A percentile compares a stretch with the other conserved stretches of the same genome.
These are phyloP conservation scores for Meandrina meandrites DNA, from an alignment of 92 coral and sea anemone species.

Conservation along the genomic window DNA sequence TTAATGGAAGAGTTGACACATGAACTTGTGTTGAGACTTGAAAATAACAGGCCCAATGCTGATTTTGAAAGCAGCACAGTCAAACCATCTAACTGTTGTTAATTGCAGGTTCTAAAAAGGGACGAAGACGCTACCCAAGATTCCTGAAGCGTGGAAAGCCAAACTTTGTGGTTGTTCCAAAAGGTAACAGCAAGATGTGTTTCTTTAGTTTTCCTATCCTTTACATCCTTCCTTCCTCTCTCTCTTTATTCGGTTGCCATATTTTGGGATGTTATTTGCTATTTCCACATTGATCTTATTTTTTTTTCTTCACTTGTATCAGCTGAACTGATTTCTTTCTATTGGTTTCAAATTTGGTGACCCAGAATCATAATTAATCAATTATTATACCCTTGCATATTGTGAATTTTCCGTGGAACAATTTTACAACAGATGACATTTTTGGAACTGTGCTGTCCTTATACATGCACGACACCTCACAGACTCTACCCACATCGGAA, in stretches of 20 bases:
- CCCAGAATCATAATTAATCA: background rate
- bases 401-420: background rate
- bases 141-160: conserved; percentile 74
- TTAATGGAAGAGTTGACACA: background rate
- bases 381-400: background rate
- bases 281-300: background rate
- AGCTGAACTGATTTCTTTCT: background rate
- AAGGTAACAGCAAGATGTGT: conserved; percentile 33
- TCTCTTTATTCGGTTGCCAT: background rate
- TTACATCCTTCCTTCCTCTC: background rate
- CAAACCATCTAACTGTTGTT: background rate
- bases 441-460: conserved; percentile 67
- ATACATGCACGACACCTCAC: conserved; percentile 60
- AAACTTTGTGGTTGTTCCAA: conserved; percentile 75
- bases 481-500: conserved; percentile 69
- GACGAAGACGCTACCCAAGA: conserved; percentile 43
- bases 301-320: background rate
- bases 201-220: background rate
- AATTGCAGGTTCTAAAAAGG: conserved; percentile 33
- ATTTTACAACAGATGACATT: conserved; percentile 56
- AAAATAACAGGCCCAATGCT: background rate
- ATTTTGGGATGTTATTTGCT: background rate
- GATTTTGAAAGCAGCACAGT: background rate
- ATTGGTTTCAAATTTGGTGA: background rate
- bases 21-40: background rate